These are phyloP conservation scores for Apodemia hepburni DNA, from an alignment of 2,888 invertebrate genomes.

Conservation along the genomic window DNA sequence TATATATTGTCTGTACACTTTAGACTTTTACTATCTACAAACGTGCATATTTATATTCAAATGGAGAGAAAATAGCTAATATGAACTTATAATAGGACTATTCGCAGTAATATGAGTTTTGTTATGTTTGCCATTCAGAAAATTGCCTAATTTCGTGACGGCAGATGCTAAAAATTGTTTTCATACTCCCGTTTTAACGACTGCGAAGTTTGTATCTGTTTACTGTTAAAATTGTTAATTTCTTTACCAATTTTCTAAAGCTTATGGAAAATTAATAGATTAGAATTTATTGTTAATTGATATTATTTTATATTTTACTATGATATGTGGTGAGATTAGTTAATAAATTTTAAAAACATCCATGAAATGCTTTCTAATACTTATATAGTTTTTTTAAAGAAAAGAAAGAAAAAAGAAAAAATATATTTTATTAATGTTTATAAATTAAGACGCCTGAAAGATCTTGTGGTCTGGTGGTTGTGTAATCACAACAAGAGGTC, in stretches of 20 bases:
- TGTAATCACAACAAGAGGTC: too few relatives aligned
- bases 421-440: too few relatives aligned
- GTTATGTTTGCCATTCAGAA: constrained; percentile 16
- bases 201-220: not conserved
- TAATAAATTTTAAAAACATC: too few relatives aligned
- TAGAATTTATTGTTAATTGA: too few relatives aligned
- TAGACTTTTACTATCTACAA: not conserved
- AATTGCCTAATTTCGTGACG: constrained; percentile 16
- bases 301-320: too few relatives aligned
- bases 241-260: not conserved
- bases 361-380: too few relatives aligned
- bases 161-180: constrained; percentile 21
- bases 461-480: too few relatives aligned
- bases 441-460: too few relatives aligned
- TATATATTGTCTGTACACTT: not conserved
- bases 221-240: constrained; percentile 1
- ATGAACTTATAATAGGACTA: not conserved
- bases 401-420: too few relatives aligned
- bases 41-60: not conserved
- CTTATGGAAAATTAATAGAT: too few relatives aligned
- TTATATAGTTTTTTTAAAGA: too few relatives aligned
- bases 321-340: too few relatives aligned
- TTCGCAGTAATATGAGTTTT: constrained; percentile 8
- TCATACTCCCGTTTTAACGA: not conserved
- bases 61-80: constrained; percentile 7